Base-by-base conservation (phyloP, 1,140 invertebrate species). In the Theocolax elegans region DNA sequence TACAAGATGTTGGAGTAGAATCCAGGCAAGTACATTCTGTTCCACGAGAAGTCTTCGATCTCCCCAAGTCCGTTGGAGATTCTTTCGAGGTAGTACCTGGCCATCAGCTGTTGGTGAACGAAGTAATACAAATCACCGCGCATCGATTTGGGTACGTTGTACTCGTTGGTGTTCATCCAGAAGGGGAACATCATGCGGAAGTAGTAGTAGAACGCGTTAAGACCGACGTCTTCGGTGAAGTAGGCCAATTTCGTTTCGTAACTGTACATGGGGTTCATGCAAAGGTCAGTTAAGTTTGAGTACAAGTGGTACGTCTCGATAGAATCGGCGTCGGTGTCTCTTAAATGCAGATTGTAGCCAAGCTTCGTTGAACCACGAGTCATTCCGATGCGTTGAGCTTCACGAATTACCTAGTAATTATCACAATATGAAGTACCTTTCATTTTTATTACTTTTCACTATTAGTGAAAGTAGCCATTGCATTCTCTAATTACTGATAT, bases 141-240 rank as follows among this genome's bases (percentile, higher is more conserved):
- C 69, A 89, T 84, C n/a, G 84, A 79, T 67, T 85, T 87, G n/a
- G 86, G 78, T 19, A 89, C 82, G n/a, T 84, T 79, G 19, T 87
- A 79, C 23, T 89, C 82, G 21, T 87, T 84, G 44, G 86, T 85
- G 35, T 84, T 86, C 74, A 90, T 77, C 88, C 89, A 92, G 87
- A 89, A 90, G 54, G 92, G 90, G 81, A 90, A 89, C 31, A 88
- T 84, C 56, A 87, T 79, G 71, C 92, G 89, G 85, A 90, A 88
- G 80, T 92, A 90, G 81, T 89, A 91, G 85, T 93, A 91, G 80
- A 87, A 92, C 3, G 88, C 77, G 81, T 93, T 94, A 58, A 92
- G 82, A 46, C 89, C 88, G 66, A 90, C 83, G 76, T 92, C 92
- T 74, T 94, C 89, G 25, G 89, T 91, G 83, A 92, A 93, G 86